A percentile compares a stretch with the other conserved stretches of the same genome.
Evolutionary conservation across 2,888 invertebrate species (phyloP).

Genomic region (Acrobasis repandana): DNA sequence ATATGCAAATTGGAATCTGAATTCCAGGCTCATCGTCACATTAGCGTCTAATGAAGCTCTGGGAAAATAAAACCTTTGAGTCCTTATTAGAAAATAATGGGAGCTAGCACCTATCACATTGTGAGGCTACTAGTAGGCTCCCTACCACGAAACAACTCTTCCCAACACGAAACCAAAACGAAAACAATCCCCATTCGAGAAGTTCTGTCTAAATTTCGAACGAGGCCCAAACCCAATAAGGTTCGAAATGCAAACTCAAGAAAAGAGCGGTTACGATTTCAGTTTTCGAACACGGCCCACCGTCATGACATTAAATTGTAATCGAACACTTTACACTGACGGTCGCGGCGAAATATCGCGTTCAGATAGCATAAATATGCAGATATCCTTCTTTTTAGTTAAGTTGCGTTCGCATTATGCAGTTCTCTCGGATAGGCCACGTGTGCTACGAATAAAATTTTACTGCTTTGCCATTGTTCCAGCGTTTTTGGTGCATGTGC

Average conservation of each 20-base stretch:
- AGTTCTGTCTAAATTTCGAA: not conserved
- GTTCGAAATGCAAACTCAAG: slow-evolving; percentile 36
- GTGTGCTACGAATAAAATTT: slow-evolving; percentile 81
- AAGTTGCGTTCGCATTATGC: slow-evolving; percentile 79
- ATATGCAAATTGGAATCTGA: not conserved
- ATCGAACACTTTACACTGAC: slow-evolving; percentile 81
- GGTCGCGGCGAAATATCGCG: slow-evolving; percentile 76
- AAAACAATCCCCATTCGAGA: slow-evolving; percentile 31
- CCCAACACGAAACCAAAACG: slow-evolving; percentile 44
- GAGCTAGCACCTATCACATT: slow-evolving; percentile 54
- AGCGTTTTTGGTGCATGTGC: slow-evolving; percentile 52
- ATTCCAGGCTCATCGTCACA: slow-evolving; percentile 1
- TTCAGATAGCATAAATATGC: slow-evolving; percentile 79
- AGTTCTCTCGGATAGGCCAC: slow-evolving; percentile 64
- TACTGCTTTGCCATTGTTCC: slow-evolving; percentile 76
- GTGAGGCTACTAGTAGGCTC: slow-evolving; percentile 59
- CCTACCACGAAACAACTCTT: slow-evolving; percentile 61
- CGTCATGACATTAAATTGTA: slow-evolving; percentile 80
- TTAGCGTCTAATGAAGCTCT: not conserved
- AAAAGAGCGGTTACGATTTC: slow-evolving; percentile 53
- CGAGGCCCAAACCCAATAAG: slow-evolving; percentile 34
- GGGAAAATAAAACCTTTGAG: slow-evolving; percentile 50
- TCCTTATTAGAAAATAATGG: slow-evolving; percentile 52
- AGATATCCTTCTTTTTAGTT: slow-evolving; percentile 82
- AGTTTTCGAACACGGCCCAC: slow-evolving; percentile 59